Evolutionary conservation across 2,888 invertebrate genomes (phyloP), one percentile per base, ranked within the genome.

Genomic region (Stenurella melanura): DNA sequence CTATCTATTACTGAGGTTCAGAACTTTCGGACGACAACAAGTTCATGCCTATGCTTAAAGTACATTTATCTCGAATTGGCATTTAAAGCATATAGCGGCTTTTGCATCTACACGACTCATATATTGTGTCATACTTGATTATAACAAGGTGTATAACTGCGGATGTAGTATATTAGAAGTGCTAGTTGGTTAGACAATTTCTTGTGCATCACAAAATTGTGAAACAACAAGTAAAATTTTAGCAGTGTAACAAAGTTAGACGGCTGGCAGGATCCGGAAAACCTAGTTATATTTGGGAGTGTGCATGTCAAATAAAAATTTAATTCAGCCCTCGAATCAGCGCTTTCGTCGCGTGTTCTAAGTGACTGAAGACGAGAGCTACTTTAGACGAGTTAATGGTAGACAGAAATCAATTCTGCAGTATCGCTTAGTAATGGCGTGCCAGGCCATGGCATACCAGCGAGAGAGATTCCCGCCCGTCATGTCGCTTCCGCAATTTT

Each of bases 371-470:
- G 87, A 86, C 84, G 85, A 82, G 85, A 87, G 84, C 26, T 86
- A 86, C 85, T 87, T 87, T 85, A 85, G 85, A 84, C 84, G 84
- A 86, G 87, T 87, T 87, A 87, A 87, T 87, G 84, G 86, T 83
- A 86, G 84, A 84, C 84, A 85, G 86, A 87, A 87, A 87, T 87
- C 87, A 87, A 87, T 87, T 87, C 85, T 84, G 85, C 84, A 83
- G 86, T 85, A 82, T 83, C 81, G 83, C 81, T 80, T 83, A 78
- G 78, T 82, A 80, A 82, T 84, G 83, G 86, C 87, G 87, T 87
- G 86, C 85, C 86, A 84, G 84, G 83, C 83, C 78, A 80, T 6
- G 66, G 54, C 69, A 69, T 69, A 69, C 34, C 69, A 57, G 57
- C 69, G 69, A 58, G 69, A 69, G 69, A 57, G 69, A 69, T 69